phyloP scores from a whole-genome alignment of 1,140 invertebrate species.

The Ceratina calcarata region DNA sequence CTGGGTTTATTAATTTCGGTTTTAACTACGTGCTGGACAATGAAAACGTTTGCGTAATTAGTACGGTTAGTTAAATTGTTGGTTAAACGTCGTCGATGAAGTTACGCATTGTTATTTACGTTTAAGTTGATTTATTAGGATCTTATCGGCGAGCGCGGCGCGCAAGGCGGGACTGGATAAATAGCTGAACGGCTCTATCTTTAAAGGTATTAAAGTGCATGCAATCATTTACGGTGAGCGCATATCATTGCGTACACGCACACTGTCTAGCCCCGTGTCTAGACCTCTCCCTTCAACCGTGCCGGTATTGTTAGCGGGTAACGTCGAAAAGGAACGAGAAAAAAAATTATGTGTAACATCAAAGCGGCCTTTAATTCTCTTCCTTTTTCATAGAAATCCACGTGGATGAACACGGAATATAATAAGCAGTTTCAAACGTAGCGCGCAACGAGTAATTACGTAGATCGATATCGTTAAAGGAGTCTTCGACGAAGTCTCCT shows the following conservation, averaged over 20 bases:
- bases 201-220: constrained; percentile 39
- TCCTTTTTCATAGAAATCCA: constrained; percentile 32
- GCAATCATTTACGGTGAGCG: constrained; percentile 39
- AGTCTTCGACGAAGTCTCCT: too few relatives aligned
- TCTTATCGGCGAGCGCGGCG: background rate
- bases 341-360: constrained; percentile 44
- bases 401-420: constrained; percentile 28
- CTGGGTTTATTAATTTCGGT: constrained; percentile 4
- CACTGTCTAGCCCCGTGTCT: constrained; percentile 22
- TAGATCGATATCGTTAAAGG: background rate
- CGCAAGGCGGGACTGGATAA: constrained; percentile 18
- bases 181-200: constrained; percentile 6
- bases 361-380: constrained; percentile 41
- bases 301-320: constrained; percentile 19
- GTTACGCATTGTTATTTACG: background rate
- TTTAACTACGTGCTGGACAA: background rate
- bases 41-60: background rate
- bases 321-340: constrained; percentile 39
- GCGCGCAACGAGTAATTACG: constrained; percentile 16
- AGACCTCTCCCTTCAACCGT: constrained; percentile 40
- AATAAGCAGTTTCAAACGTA: constrained; percentile 1
- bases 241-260: constrained; percentile 45
- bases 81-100: background rate
- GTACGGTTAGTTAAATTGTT: background rate
- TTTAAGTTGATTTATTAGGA: constrained; percentile 10